Base-by-base conservation (phyloP, 2,888 invertebrate species). In the Cheilosia vulpina region DNA sequence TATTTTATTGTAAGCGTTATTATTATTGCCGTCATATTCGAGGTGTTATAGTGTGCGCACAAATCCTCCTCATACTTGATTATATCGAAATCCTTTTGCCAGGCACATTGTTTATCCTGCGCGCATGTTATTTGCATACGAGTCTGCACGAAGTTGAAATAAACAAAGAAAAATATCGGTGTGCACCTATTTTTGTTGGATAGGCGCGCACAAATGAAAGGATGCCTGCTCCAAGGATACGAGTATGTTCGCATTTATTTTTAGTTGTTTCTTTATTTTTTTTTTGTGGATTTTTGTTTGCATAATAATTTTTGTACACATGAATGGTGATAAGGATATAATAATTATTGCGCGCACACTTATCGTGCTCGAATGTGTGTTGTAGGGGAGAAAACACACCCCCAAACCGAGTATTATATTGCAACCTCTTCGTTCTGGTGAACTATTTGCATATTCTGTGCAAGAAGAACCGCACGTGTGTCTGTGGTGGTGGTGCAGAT, bases 251-350 rank as follows among this genome's bases (percentile, higher is more conserved):
- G 24, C 21, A 45, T 69, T 41, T 62, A 50, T 75, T 84, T 84
- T 71, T 57, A 62, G 75, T 65, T 75, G 52, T 52, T 31, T 47
- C 27, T n/a, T n/a, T 17, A 53, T 65, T 66, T 55, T 72, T 43
- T 50, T 21, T 65, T 41, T 38, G 3, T 38, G 11, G 13, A 13
- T 4, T 38, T 63, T 55, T 13, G 17, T 38, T 31, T 53, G 57
- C 38, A 65, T 53, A 71, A 57, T 77, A 47, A 76, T 80, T 69
- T 53, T 69, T 53, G 68, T 68, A 43, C 53, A 73, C 84, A 85
- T 76, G 80, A 71, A 80, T 71, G 50, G 71, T 66, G 80, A 85
- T 80, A 80, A 85, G 75, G 53, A 85, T 75, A 71, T 80, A 83
- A 79, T 83, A 84, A 85, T 85, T 80, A 80, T 71, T 76, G 75